phyloP scores from a whole-genome alignment of 2,113 vertebrate genomes.

The Pterophyllum scalare region DNA sequence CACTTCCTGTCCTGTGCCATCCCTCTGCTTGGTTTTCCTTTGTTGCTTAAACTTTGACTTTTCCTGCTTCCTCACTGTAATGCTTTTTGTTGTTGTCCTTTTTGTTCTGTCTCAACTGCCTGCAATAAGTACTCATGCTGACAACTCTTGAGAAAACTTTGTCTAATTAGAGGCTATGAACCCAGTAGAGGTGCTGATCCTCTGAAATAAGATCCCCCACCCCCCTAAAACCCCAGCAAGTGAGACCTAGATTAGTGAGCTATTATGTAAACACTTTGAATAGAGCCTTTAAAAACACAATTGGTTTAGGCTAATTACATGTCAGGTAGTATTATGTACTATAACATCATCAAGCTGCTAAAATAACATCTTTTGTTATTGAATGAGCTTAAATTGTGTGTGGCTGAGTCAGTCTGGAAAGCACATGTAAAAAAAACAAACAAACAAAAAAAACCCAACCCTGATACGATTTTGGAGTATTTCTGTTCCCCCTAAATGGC shows the following conservation, averaged over 20 bases:
- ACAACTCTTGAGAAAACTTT: not conserved
- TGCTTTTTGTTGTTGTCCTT: not conserved
- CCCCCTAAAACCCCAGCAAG: not conserved
- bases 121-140: not conserved
- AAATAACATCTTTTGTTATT: slow-evolving; percentile 20
- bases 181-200: not conserved
- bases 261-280: not conserved
- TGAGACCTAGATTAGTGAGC: not conserved
- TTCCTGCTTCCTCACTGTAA: not conserved
- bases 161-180: not conserved
- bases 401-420: not conserved
- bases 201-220: not conserved
- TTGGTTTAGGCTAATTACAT: not conserved
- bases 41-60: not conserved
- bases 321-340: not conserved
- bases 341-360: slow-evolving; percentile 24
- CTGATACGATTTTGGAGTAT: not conserved
- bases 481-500: not conserved
- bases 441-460: not conserved
- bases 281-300: slow-evolving; percentile 1
- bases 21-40: not conserved
- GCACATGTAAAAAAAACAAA: not conserved
- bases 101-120: not conserved
- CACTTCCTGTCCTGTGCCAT: not conserved
- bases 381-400: not conserved